Evolutionary conservation across 2,797 vertebrate species (phyloP).

Genomic region (Otus scops): DNA sequence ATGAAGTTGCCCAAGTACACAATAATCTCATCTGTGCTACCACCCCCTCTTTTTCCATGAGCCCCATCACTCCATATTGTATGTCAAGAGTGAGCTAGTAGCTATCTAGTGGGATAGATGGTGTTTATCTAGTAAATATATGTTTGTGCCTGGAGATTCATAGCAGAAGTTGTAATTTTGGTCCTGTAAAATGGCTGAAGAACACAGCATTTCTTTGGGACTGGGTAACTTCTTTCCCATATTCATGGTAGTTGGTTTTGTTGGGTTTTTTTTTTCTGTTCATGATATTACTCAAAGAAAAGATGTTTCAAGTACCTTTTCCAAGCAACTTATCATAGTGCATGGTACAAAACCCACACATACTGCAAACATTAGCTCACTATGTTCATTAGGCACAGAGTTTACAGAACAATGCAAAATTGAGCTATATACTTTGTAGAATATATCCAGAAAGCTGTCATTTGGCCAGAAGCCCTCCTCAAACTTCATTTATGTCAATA

Average conservation of each 20-base stretch:
- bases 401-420: neutral
- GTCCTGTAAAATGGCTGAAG: neutral
- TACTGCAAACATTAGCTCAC: neutral
- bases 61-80: neutral
- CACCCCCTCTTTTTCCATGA: neutral
- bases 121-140: neutral
- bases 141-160: neutral
- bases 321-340: neutral
- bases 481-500: neutral
- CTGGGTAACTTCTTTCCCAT: neutral
- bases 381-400: neutral
- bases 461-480: neutral
- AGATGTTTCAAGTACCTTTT: neutral
- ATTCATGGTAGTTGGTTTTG: neutral
- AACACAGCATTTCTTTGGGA: neutral
- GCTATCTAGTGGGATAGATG: neutral
- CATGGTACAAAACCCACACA: neutral
- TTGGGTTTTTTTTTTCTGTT: neutral
- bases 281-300: neutral
- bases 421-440: neutral
- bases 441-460: neutral
- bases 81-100: no score
- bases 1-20: neutral
- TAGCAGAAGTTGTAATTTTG: neutral
- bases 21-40: neutral